phyloP scores from a whole-genome alignment of 2,888 invertebrate genomes.

The Didymodactylos carnosus region DNA sequence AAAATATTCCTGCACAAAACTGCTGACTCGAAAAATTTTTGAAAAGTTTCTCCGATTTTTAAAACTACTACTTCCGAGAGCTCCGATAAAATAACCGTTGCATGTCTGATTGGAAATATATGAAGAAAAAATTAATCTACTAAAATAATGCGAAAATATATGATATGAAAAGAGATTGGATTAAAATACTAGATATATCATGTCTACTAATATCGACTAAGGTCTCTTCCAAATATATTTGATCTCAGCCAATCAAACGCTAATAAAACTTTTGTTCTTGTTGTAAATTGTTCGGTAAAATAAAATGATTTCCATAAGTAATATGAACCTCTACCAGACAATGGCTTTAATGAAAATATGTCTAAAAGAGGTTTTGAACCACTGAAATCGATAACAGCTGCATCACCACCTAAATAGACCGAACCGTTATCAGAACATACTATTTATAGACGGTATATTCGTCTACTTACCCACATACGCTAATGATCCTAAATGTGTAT shows the following conservation, averaged over 20 bases:
- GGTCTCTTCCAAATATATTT: background rate
- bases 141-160: too few species aligned
- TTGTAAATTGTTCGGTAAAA: background rate
- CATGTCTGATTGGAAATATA: too few species aligned
- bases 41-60: too few species aligned
- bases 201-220: background rate
- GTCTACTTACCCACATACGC: constrained; percentile 36
- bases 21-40: too few species aligned
- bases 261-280: background rate
- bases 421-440: too few species aligned
- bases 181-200: background rate
- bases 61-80: too few species aligned
- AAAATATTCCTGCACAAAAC: too few species aligned
- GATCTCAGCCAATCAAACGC: background rate
- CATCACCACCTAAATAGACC: background rate
- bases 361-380: background rate
- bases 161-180: too few species aligned
- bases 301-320: background rate
- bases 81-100: too few species aligned
- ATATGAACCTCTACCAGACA: background rate
- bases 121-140: too few species aligned
- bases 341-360: background rate
- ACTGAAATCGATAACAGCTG: background rate
- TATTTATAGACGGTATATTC: too few species aligned
- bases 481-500: constrained; percentile 32